phyloP scores from a whole-genome alignment of 1,140 invertebrate genomes.

The Chrysoperla carnea region DNA sequence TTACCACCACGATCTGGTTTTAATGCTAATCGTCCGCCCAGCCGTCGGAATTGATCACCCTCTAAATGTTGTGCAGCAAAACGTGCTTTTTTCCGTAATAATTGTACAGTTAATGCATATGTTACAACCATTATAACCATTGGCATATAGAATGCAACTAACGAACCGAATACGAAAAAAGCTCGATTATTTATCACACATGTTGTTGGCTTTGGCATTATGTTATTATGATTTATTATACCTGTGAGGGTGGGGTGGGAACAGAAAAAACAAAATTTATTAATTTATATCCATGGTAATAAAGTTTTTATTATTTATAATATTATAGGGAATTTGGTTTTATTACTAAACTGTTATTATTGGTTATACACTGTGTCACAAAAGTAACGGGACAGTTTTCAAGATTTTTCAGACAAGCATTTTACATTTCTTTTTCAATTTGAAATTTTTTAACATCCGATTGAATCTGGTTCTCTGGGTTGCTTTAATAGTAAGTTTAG shows the following conservation, averaged over 20 bases:
- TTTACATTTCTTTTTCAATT: too few relatives aligned
- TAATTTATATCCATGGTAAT: too few relatives aligned
- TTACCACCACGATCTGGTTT: conserved; percentile 27
- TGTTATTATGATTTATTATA: conserved; percentile 50
- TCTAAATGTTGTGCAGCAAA: conserved; percentile 43
- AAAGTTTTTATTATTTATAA: too few relatives aligned
- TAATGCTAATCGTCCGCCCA: conserved; percentile 40
- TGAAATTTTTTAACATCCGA: too few relatives aligned
- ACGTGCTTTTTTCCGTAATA: conserved; percentile 54
- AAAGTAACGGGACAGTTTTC: too few relatives aligned
- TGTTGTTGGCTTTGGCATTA: conserved; percentile 50
- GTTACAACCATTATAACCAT: conserved; percentile 84
- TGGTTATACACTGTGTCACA: too few relatives aligned
- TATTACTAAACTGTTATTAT: too few relatives aligned
- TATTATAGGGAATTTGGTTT: too few relatives aligned
- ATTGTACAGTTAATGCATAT: conserved; percentile 72
- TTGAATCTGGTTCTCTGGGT: too few relatives aligned
- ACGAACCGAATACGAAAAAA: conserved; percentile 75
- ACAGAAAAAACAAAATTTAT: conserved; percentile 3
- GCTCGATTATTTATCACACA: conserved; percentile 76
- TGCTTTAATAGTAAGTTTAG: too few relatives aligned
- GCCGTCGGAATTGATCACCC: conserved; percentile 33
- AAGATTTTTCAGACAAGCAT: too few relatives aligned
- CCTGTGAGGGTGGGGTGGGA: conserved; percentile 32
- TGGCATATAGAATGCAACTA: conserved; percentile 85